phyloP scores from a whole-genome alignment of 2,113 vertebrate species.

The Baryphthengus martii region DNA sequence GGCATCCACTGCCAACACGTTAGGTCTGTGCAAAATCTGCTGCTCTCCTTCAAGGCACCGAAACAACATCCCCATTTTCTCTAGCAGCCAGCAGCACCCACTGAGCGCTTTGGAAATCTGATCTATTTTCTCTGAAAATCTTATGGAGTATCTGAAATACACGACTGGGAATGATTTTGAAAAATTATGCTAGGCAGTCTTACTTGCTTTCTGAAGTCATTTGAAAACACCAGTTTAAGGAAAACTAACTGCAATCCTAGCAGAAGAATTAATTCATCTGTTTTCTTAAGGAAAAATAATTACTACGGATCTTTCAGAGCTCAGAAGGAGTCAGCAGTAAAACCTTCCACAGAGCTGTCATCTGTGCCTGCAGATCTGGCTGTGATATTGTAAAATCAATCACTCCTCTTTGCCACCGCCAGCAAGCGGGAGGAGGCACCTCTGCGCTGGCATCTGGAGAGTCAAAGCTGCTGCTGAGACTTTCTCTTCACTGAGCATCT shows the following conservation, averaged over 20 bases:
- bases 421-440: not conserved
- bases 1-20: not conserved
- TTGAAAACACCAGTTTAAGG: not conserved
- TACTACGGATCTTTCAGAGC: not conserved
- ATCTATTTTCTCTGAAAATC: not conserved
- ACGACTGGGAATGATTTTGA: not conserved
- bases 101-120: not conserved
- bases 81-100: not conserved
- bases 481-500: not conserved
- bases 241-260: not conserved
- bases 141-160: not conserved
- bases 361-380: not conserved
- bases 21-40: constrained; percentile 1
- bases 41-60: not conserved
- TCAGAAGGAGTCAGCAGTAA: not conserved
- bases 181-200: not conserved
- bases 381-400: constrained; percentile 7
- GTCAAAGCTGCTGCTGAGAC: not conserved
- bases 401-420: not conserved
- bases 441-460: not conserved
- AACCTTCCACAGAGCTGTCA: not conserved
- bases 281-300: constrained; percentile 24
- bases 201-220: not conserved
- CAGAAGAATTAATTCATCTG: not conserved
- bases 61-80: not conserved